Base-by-base conservation (phyloP, 2,113 vertebrate species). In the Hemicordylus capensis region DNA sequence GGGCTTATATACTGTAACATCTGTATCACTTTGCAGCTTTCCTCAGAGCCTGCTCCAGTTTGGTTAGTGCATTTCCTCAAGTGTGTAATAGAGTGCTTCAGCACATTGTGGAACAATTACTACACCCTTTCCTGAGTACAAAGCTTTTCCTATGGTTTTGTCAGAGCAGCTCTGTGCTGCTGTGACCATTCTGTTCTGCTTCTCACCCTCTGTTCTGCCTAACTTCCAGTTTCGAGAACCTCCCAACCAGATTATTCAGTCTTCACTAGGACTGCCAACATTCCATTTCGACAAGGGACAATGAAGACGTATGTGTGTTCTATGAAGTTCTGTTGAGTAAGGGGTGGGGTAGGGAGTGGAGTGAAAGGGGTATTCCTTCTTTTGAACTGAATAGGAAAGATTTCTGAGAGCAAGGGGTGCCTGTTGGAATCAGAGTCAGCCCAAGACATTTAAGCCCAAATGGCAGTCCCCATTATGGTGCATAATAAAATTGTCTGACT, bases 201-300 rank as follows among this genome's bases (percentile, higher is more conserved):
- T n/a, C 34, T 76, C 72, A 76, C 10, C 73, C 44, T 76, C 44
- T 66, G 72, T 51, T 84, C 22, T 66, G 46, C 73, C 61, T 83
- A 63, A 76, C 66, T 84, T 75, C 59, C 48, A 76, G 59, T 84
- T 76, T 66, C 6, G 26, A 76, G 75, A 66, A 54, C 59, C 46
- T 76, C 26, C 46, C 44, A 54, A 46, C 61, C 82, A 76, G 76
- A 84, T 84, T 76, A 84, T 73, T 84, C 73, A 84, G 24, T 11
- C 46, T 76, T 66, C 48, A 31, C 5, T 28, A 66, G 34, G 5
- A n/a, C 73, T 84, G 82, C 61, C 82, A 84, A 76, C 72, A 76
- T 76, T 76, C 17, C n/a, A 22, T 84, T 76, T 39, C 34, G 54
- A 39, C 24, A 51, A 84, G 59, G 48, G 28, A 54, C 31, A 76